These are phyloP conservation scores for Ernsta delagoae DNA, from an alignment of 2,888 invertebrate genomes.

Conservation along the genomic window DNA sequence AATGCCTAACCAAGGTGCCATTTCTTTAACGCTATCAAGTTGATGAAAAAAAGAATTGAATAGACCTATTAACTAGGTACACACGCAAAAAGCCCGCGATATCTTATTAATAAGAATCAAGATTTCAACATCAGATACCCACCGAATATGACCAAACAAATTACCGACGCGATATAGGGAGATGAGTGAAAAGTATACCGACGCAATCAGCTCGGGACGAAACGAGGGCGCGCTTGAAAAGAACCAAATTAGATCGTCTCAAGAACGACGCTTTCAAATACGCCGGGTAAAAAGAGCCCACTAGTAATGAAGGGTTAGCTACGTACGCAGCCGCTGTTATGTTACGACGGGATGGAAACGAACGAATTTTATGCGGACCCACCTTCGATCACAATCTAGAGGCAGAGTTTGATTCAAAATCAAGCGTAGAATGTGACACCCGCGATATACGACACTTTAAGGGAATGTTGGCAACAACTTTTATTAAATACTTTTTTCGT, in stretches of 20 bases:
- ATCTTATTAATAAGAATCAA: not conserved
- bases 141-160: conserved; percentile 20
- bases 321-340: conserved; percentile 43
- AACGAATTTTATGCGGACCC: conserved; percentile 23
- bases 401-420: too few species aligned
- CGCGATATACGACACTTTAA: too few species aligned
- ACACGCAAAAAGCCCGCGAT: not conserved
- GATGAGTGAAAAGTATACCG: conserved; percentile 61
- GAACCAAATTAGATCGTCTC: conserved; percentile 81
- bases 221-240: conserved; percentile 71
- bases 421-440: too few species aligned
- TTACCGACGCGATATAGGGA: conserved; percentile 49
- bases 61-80: too few species aligned
- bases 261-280: conserved; percentile 71
- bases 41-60: too few species aligned
- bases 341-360: conserved; percentile 5
- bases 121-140: not conserved
- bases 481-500: too few species aligned
- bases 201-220: conserved; percentile 67
- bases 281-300: conserved; percentile 63
- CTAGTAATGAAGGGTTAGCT: conserved; percentile 74
- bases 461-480: too few species aligned
- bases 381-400: too few species aligned
- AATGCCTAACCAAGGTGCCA: too few species aligned
- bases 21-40: too few species aligned